Percentiles rank a stretch among this genome's conserved stretches.
phyloP scores from a whole-genome alignment of 2,888 invertebrate species.

The Acheta domesticus region DNA sequence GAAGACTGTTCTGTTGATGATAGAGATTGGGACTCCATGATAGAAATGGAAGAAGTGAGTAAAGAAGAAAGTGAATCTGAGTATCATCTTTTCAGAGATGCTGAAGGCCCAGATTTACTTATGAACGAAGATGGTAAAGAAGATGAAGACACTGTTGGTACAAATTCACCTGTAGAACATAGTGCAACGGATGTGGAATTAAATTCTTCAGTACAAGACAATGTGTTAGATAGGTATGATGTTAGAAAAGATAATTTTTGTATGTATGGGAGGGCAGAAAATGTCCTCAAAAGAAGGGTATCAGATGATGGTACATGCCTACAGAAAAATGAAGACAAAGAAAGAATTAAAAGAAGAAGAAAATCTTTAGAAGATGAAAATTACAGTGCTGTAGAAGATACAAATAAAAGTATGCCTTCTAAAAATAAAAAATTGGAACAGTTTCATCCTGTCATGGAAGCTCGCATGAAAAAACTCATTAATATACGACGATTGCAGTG shows the following conservation, averaged over 20 bases:
- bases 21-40: not conserved
- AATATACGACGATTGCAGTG: constrained; percentile 51
- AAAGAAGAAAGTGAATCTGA: not conserved
- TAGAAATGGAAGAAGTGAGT: not conserved
- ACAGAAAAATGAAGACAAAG: not conserved
- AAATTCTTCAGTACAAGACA: not conserved
- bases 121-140: not conserved
- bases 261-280: constrained; percentile 31
- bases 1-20: not conserved
- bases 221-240: constrained; percentile 6
- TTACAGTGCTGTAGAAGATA: not conserved
- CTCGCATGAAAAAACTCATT: constrained; percentile 46
- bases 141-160: not conserved
- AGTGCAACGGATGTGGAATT: not conserved
- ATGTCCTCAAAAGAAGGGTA: constrained; percentile 40
- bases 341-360: not conserved
- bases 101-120: not conserved
- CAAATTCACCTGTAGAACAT: not conserved
- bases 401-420: not conserved
- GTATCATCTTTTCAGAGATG: not conserved
- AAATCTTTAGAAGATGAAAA: not conserved
- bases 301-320: constrained; percentile 38
- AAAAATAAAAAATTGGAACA: constrained; percentile 40
- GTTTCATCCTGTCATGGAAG: constrained; percentile 39
- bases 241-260: constrained; percentile 27